Evolutionary conservation across 2,113 vertebrate species (phyloP).

Genomic region (Colinus virginianus): DNA sequence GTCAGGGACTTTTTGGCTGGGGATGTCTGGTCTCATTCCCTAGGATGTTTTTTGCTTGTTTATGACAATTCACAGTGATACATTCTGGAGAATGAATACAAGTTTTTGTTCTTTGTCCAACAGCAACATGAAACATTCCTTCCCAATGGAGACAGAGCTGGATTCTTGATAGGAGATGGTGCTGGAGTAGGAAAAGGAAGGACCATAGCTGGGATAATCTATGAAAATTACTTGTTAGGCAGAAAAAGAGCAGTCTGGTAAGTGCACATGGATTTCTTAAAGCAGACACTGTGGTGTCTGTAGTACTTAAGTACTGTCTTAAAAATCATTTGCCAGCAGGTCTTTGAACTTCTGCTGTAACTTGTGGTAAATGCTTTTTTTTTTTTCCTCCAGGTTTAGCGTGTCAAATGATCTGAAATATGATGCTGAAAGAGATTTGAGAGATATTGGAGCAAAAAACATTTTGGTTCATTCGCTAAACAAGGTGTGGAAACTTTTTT

Average conservation of each 20-base stretch:
- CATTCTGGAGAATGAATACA: conserved; percentile 21
- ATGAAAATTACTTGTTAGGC: conserved; percentile 96
- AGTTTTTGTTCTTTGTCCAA: conserved; percentile 14
- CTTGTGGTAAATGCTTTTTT: background rate
- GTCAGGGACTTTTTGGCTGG: background rate
- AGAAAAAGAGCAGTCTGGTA: conserved; percentile 98
- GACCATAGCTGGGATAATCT: conserved; percentile 97
- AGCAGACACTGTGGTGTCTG: background rate
- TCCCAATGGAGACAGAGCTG: conserved; percentile 93
- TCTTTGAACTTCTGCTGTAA: background rate
- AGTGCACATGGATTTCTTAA: conserved; percentile 55
- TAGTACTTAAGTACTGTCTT: background rate
- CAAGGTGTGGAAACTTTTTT: conserved; percentile 86
- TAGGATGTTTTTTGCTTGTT: conserved; percentile 26
- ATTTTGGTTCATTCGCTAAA: conserved; percentile 97
- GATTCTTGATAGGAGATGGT: conserved; percentile 97
- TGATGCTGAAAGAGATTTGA: conserved; percentile 94
- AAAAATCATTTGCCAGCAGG: background rate
- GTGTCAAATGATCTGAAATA: conserved; percentile 99
- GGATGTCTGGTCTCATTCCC: background rate
- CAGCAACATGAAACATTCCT: conserved; percentile 99
- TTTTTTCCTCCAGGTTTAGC: conserved; percentile 87
- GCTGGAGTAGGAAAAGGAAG: conserved; percentile 98
- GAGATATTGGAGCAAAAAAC: conserved; percentile 97
- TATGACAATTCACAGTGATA: background rate